Conservation (phyloP, 2,888 invertebrate species). For the Deilephila elpenor region DNA sequence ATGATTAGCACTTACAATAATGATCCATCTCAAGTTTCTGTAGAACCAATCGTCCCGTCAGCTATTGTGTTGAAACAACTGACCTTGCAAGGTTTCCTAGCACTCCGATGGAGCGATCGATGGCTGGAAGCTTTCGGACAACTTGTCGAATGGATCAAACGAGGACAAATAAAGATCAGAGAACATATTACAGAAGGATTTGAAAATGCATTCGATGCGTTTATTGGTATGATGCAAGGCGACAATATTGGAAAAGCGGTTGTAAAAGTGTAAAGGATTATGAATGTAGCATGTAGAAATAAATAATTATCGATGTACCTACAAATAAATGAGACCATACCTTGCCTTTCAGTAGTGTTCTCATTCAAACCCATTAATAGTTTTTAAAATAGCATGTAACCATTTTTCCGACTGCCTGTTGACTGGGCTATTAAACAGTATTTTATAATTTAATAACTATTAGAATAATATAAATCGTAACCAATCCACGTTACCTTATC, state of each 20-base stretch:
- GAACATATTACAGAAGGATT: slow-evolving; percentile 89
- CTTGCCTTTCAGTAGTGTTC: too few relatives aligned
- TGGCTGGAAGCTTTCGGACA: slow-evolving; percentile 85
- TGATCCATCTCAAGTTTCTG: slow-evolving; percentile 41
- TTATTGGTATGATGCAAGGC: slow-evolving; percentile 86
- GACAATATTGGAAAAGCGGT: slow-evolving; percentile 88
- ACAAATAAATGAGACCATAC: too few relatives aligned
- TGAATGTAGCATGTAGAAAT: too few relatives aligned
- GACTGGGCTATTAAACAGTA: too few relatives aligned
- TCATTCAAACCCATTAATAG: too few relatives aligned
- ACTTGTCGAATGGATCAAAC: slow-evolving; percentile 85
- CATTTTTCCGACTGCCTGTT: too few relatives aligned
- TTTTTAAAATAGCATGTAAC: too few relatives aligned
- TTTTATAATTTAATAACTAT: too few relatives aligned
- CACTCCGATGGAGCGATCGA: slow-evolving; percentile 78
- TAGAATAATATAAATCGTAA: too few relatives aligned
- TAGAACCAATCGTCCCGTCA: slow-evolving; percentile 80
- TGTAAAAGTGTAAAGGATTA: slow-evolving; percentile 79
- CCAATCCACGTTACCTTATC: too few relatives aligned
- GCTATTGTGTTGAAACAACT: slow-evolving; percentile 83
- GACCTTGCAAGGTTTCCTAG: slow-evolving; percentile 86
- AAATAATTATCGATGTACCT: too few relatives aligned
- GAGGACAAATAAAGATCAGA: slow-evolving; percentile 86
- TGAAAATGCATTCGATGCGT: slow-evolving; percentile 88
- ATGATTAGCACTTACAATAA: slow-evolving; percentile 64